Evolutionary conservation across 2,113 vertebrate species (phyloP), one percentile per base, ranked within the genome.

Genomic region (Typhlomys cinereus): DNA sequence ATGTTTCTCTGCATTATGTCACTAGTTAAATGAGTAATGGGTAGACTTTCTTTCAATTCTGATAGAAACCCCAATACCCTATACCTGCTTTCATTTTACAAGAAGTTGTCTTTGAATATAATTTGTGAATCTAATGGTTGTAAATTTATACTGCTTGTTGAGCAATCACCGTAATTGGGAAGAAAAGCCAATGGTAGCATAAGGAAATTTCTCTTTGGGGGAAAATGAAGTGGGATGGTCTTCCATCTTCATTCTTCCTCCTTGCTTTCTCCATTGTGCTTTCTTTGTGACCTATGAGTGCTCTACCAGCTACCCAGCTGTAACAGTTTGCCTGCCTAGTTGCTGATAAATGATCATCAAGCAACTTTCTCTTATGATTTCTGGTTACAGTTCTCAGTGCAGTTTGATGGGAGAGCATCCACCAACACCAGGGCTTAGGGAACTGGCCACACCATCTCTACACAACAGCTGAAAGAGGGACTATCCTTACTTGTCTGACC

Each of bases 101-200:
- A 20, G 7, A 66, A 41, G 11, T 0, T 61, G 27, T 5, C 6
- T 74, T 79, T 59, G 34, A 82, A 34, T 4, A 57, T 81, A 93
- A 73, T 8, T 25, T 81, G 44, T 18, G 73, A 50, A 14, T 39
- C 44, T 78, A 5, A 29, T 41, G 88, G 82, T 69, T 88, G 10
- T 73, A 85, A 88, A 93, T 85, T 94, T 81, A 73, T 78, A 34
- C 82, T 44, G 31, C 36, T 48, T 67, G 64, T 62, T 90, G 54
- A 88, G 2, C 36, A 78, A 50, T 94, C 62, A 69, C 18, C 25
- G 66, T 88, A 85, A 69, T 80, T 92, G 36, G 83, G 29, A 88
- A 85, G 20, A 4, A 88, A 59, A 90, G 31, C 1, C 41, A 80
- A 20, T 91, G 80, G 31, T 23, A 69, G 31, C 11, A 54, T 39